Evolutionary conservation across 1,140 invertebrate genomes (phyloP).

Genomic region (Drosophila micromelanica): DNA sequence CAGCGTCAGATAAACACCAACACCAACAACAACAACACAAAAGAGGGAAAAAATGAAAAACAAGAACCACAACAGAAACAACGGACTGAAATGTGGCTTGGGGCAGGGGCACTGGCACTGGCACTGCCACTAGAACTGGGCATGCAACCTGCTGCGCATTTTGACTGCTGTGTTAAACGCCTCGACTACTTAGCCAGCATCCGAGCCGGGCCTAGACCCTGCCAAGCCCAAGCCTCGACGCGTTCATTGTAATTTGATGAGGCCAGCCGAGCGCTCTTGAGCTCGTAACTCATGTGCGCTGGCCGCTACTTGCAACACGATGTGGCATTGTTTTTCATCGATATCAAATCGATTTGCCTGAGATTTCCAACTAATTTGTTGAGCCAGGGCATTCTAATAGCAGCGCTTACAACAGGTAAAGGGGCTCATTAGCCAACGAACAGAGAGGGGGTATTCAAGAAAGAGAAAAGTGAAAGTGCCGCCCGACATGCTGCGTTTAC

Average conservation of each 20-base stretch:
- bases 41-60: constrained; percentile 22
- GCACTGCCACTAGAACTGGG: no score
- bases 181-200: constrained; percentile 20
- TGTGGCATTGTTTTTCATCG: constrained; percentile 50
- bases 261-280: constrained; percentile 28
- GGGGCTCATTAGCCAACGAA: constrained; percentile 40
- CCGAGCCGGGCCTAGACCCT: constrained; percentile 6
- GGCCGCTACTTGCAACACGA: constrained; percentile 35
- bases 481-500: constrained; percentile 32
- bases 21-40: constrained; percentile 23
- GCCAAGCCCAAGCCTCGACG: neutral
- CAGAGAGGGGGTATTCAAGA: neutral
- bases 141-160: constrained; percentile 59
- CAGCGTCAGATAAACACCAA: constrained; percentile 66
- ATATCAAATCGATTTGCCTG: constrained; percentile 71
- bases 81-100: constrained; percentile 16
- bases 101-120: constrained; percentile 6
- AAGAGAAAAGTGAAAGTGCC: constrained; percentile 72
- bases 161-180: constrained; percentile 50
- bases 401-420: constrained; percentile 44
- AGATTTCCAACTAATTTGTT: constrained; percentile 73
- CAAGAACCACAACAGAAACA: constrained; percentile 38
- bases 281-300: constrained; percentile 65
- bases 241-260: constrained; percentile 51
- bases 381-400: constrained; percentile 32